A percentile compares a stretch with the other conserved stretches of the same genome.
Evolutionary conservation across 2,888 invertebrate species (phyloP).

Genomic region (Andrena chrysosceles): DNA sequence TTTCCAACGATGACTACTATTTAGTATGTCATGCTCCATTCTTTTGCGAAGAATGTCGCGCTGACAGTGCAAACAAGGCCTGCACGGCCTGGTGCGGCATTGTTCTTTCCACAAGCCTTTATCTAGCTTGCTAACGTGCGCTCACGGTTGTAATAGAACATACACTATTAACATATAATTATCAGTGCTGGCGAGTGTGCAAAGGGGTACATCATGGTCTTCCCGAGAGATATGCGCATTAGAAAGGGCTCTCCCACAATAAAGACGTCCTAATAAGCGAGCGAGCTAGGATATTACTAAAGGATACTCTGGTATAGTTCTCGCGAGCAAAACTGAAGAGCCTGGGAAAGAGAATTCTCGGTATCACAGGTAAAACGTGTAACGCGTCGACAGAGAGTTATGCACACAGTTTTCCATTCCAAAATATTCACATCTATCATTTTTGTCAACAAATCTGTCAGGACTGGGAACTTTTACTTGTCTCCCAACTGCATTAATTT

Average conservation of each 20-base stretch:
- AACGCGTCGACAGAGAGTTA: too few relatives aligned
- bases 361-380: too few relatives aligned
- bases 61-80: constrained; percentile 46
- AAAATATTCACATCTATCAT: too few relatives aligned
- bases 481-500: too few relatives aligned
- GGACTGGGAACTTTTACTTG: too few relatives aligned
- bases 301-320: not conserved
- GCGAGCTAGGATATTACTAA: too few relatives aligned
- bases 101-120: constrained; percentile 68
- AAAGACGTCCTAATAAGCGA: not conserved
- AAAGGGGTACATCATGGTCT: constrained; percentile 44
- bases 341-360: too few relatives aligned
- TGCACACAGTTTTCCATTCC: too few relatives aligned
- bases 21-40: constrained; percentile 51
- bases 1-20: constrained; percentile 37
- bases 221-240: constrained; percentile 36
- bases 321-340: not conserved
- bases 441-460: too few relatives aligned
- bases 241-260: constrained; percentile 7
- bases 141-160: constrained; percentile 69
- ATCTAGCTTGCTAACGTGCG: constrained; percentile 69
- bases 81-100: constrained; percentile 59
- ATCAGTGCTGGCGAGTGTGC: constrained; percentile 55
- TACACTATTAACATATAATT: constrained; percentile 74
- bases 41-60: constrained; percentile 59